Evolutionary conservation across 2,888 invertebrate genomes (phyloP).

Genomic region (Agrochola litura): DNA sequence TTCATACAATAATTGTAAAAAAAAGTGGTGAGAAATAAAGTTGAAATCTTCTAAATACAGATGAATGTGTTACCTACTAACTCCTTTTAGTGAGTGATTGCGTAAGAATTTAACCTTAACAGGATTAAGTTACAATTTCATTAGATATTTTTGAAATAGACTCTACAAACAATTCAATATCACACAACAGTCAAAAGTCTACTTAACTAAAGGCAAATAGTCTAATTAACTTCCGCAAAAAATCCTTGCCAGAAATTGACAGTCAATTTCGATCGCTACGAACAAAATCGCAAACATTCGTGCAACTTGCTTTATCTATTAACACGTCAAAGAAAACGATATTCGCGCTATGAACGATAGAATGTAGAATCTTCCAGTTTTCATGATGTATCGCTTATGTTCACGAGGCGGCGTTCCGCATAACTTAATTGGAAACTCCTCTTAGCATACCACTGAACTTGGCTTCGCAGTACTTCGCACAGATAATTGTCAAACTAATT

Average conservation of each 20-base stretch:
- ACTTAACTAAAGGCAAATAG: background rate
- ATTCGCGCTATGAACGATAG: constrained; percentile 53
- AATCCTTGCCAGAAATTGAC: constrained; percentile 23
- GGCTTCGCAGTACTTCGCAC: constrained; percentile 44
- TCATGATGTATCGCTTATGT: constrained; percentile 77
- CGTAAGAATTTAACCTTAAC: background rate
- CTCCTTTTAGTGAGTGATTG: background rate
- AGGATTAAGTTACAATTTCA: background rate
- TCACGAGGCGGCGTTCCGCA: constrained; percentile 85
- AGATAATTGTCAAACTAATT: constrained; percentile 68
- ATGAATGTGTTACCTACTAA: background rate
- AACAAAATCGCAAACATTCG: constrained; percentile 36
- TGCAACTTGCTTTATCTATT: constrained; percentile 50
- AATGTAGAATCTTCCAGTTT: constrained; percentile 65
- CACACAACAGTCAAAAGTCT: background rate
- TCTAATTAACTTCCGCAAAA: constrained; percentile 10
- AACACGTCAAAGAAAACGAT: constrained; percentile 63
- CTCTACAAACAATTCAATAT: background rate
- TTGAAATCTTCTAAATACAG: background rate
- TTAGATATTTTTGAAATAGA: too few species aligned
- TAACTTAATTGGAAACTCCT: constrained; percentile 87
- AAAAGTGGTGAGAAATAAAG: background rate
- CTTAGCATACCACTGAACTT: constrained; percentile 60
- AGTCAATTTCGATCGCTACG: constrained; percentile 9
- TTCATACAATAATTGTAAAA: too few species aligned